These are phyloP conservation scores for Sycophila texana DNA, from an alignment of 2,888 invertebrate genomes.

Conservation along the genomic window DNA sequence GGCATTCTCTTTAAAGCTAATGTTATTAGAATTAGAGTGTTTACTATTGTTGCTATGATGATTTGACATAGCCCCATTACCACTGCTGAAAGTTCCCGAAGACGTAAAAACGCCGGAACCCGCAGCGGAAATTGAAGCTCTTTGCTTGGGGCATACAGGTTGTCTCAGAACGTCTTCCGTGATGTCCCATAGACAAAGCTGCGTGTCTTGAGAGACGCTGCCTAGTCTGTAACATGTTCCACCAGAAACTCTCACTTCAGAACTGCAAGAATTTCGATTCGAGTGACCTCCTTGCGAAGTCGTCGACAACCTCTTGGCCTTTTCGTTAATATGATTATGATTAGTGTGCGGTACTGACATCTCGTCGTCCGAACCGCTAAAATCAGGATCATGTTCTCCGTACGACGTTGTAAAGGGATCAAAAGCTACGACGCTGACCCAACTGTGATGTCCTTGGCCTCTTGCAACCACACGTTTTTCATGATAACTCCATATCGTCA, in stretches of 20 bases:
- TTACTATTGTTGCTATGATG: conserved; percentile 69
- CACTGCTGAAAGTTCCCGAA: conserved; percentile 71
- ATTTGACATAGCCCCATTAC: conserved; percentile 71
- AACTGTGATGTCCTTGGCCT: conserved; percentile 97
- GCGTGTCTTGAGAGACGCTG: conserved; percentile 98
- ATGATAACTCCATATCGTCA: conserved; percentile 96
- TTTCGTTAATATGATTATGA: conserved; percentile 70
- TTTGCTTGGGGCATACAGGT: conserved; percentile 78
- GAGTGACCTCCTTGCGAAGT: conserved; percentile 69
- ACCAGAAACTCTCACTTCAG: conserved; percentile 73
- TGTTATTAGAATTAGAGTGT: conserved; percentile 70
- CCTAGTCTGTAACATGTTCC: conserved; percentile 90
- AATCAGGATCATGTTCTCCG: conserved; percentile 77
- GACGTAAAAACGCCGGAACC: conserved; percentile 70
- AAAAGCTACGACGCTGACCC: conserved; percentile 98
- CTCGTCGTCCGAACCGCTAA: conserved; percentile 79
- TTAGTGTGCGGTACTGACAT: conserved; percentile 71
- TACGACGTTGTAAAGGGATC: conserved; percentile 90
- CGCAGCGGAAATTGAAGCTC: conserved; percentile 71
- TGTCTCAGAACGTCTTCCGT: conserved; percentile 94
- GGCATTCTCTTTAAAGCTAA: conserved; percentile 68
- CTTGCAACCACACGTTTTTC: conserved; percentile 97
- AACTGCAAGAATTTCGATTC: conserved; percentile 74
- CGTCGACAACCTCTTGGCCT: conserved; percentile 68
- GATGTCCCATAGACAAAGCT: conserved; percentile 98